Base-by-base conservation (phyloP, 35 echinoderm and acorn worm genomes). In the Heliocidaris erythrogramma region DNA sequence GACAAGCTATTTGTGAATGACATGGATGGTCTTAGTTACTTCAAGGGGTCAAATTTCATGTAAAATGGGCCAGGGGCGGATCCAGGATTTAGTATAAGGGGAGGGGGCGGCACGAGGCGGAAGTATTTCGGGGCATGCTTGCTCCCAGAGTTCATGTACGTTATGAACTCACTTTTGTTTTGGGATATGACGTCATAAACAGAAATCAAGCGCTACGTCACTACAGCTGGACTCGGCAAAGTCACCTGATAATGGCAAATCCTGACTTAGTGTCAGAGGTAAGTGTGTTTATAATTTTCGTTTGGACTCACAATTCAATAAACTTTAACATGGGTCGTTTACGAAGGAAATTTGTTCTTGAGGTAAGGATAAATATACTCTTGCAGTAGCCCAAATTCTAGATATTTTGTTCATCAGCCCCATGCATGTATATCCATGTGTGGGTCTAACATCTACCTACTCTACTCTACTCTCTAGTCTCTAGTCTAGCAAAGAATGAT, bases 231-330 rank as follows among this genome's bases (percentile, higher is more conserved):
- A 27, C 18, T 7, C 27, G 7, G 7, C 17, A 78, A 7, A 78
- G 65, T 78, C 65, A 78, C 65, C 65, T 78, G 65, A 78, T 78
- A 18, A 78, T 78, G 87, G 87, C 87, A 47, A 89, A 89, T 89
- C 5, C 87, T 47, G 87, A 89, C 29, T 4, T 89, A 4, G 31
- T 89, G 87, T 89, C 87, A 47, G 87, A 89, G 87, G 87, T 89
- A 89, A 89, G 85, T 56, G 65, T 27, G 65, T 78, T 78, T 78
- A 78, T 78, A 7, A 78, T 89, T 47, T 32, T 48, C 87, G 10
- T 47, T 4, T n/a, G 9, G 21, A 18, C 31, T 47, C 87, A 18
- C 17, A 21, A 14, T 32, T 47, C 29, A 89, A n/a, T 4, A 47
- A 47, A 16, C 31, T 7, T 47, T 7, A 48, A 30, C 31, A 89